Base-by-base conservation (phyloP, 2,888 invertebrate species). In the Therioaphis trifolii region DNA sequence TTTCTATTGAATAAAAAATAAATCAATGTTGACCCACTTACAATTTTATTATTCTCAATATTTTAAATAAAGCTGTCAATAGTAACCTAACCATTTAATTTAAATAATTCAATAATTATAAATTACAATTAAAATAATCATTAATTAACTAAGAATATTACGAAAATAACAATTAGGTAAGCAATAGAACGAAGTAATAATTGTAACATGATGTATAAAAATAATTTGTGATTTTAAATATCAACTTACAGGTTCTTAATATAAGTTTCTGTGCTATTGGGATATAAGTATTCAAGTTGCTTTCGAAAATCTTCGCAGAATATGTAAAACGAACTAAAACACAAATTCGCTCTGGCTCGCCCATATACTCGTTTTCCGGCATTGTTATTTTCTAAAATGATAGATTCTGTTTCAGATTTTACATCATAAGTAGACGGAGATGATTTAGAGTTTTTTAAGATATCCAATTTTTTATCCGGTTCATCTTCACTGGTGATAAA, bases 241-340 rank as follows among this genome's bases (percentile, higher is more conserved):
- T 12, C 14, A 46, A 82, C 80, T 82, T 27, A 82, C 80, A 82
- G 14, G 24, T 49, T 52, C 1, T 74, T 72, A 5, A 63, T 46
- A 49, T 63, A 63, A n/a, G 29, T 18, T 49, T 82, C 80, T 7
- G 18, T 49, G 35, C 74, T 27, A 21, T 82, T 7, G 0, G 80
- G 3, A 4, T 72, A 82, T 9, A 82, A 24, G 24, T 49, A 72
- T 24, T 63, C 63, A 4, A 82, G 29, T 12, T 72, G 71, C 46
- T 63, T 49, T 2, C 72, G 80, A 63, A 82, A 82, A 12, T 82
- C 80, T 52, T 82, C 80, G 11, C 80, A 72, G 12, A 82, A 82
- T 35, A 82, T 82, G 21, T 82, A 49, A 61, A 49, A 82, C 15
- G 80, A 82, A 49, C 80, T 82, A 29, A 61, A 82, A 18, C 55